A percentile compares a stretch with the other conserved stretches of the same genome.
These are phyloP conservation scores for Cirrhinus molitorella DNA, from an alignment of 2,797 vertebrate genomes.

Conservation along the genomic window DNA sequence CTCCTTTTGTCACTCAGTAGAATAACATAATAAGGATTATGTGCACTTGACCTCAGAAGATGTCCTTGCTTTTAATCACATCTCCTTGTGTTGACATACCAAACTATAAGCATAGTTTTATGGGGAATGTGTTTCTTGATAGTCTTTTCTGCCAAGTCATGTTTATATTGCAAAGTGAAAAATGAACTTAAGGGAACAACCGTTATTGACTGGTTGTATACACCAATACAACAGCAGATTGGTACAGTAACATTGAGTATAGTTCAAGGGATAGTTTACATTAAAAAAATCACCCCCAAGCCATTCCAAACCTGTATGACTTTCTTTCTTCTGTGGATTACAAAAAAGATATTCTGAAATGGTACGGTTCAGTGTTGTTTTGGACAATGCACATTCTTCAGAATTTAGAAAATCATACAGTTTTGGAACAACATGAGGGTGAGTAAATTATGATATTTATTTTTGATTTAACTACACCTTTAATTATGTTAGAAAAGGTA, in stretches of 20 bases:
- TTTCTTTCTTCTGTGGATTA: not conserved
- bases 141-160: constrained; percentile 10
- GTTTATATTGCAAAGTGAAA: constrained; percentile 21
- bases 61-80: constrained; percentile 12
- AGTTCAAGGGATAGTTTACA: not conserved
- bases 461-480: not conserved
- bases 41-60: constrained; percentile 6
- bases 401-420: not conserved
- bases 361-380: not conserved
- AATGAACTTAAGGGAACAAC: not conserved
- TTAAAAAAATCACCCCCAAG: not conserved
- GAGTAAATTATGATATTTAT: not conserved
- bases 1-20: not conserved
- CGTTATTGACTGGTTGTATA: no score
- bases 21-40: not conserved
- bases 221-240: not conserved
- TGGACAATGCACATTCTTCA: not conserved
- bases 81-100: constrained; percentile 37
- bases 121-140: not conserved
- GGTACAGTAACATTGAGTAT: not conserved
- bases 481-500: not conserved
- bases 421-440: not conserved
- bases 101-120: constrained; percentile 31
- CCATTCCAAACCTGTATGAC: not conserved
- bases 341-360: not conserved